Evolutionary conservation across 2,888 invertebrate species (phyloP).

Genomic region (Sphaeridia pumilis): DNA sequence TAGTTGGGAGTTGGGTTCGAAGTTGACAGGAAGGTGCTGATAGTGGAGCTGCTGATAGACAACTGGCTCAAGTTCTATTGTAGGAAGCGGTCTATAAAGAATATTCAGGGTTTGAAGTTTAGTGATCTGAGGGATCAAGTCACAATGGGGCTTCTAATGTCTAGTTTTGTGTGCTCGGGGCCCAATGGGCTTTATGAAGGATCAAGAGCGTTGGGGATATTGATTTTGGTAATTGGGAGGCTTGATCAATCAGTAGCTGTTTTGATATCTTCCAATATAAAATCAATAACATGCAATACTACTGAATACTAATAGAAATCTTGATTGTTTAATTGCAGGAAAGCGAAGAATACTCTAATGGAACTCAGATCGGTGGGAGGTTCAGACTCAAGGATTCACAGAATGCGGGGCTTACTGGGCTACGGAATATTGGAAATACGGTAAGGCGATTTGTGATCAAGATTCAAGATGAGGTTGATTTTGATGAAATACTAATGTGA

Average conservation of each 20-base stretch:
- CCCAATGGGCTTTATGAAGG: background rate
- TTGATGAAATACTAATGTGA: background rate
- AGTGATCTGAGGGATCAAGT: no score
- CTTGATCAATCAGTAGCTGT: background rate
- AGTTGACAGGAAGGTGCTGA: no score
- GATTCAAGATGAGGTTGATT: slow-evolving; percentile 4
- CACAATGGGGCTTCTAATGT: background rate
- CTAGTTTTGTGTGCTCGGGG: background rate
- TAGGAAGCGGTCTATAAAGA: no score
- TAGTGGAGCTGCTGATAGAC: no score
- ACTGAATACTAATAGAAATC: background rate
- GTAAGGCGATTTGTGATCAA: no score
- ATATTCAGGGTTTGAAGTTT: no score
- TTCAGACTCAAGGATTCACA: slow-evolving; percentile 28
- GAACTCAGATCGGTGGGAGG: slow-evolving; percentile 22
- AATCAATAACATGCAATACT: background rate
- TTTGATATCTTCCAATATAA: background rate
- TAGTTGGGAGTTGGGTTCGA: no score
- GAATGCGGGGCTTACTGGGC: slow-evolving; percentile 57
- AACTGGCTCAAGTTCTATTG: no score
- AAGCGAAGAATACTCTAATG: slow-evolving; percentile 29
- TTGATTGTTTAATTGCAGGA: slow-evolving; percentile 21
- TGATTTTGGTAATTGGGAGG: background rate
- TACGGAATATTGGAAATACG: slow-evolving; percentile 85
- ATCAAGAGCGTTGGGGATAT: background rate